Evolutionary conservation across 1,140 invertebrate species (phyloP).

Genomic region (Sarcophaga peregrina): DNA sequence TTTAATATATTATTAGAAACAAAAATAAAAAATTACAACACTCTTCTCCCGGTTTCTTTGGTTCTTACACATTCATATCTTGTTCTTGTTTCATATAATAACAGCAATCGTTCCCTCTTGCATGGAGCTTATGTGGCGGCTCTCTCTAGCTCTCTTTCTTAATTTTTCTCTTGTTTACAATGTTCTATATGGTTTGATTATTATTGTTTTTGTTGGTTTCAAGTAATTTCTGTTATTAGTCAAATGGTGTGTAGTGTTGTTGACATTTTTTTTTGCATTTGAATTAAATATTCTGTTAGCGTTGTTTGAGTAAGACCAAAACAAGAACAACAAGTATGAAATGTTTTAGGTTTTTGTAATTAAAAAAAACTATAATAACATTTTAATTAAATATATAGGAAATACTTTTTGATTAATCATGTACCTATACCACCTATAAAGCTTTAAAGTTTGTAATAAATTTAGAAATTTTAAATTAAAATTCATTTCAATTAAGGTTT

Average conservation of each 20-base stretch:
- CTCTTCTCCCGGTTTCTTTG: not conserved
- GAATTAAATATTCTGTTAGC: conserved; percentile 15
- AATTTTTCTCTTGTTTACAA: too few species aligned
- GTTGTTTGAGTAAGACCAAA: not conserved
- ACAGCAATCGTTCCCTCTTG: not conserved
- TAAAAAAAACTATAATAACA: not conserved
- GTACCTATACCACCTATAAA: too few species aligned
- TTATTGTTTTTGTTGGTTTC: not conserved
- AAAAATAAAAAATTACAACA: not conserved
- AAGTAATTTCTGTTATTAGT: not conserved
- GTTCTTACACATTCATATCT: not conserved
- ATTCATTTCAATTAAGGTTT: too few species aligned
- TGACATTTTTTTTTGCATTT: not conserved
- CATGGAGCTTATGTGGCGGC: not conserved
- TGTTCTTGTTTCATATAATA: not conserved
- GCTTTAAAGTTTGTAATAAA: too few species aligned
- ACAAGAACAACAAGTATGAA: too few species aligned
- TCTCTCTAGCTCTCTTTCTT: not conserved
- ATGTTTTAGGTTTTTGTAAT: not conserved
- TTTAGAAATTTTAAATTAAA: too few species aligned
- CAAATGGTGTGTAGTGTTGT: not conserved
- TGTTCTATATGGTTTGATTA: not conserved
- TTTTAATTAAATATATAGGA: not conserved
- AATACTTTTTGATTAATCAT: not conserved
- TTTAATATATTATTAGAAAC: not conserved